Evolutionary conservation across 2,113 vertebrate genomes (phyloP).

Genomic region (Alces alces): DNA sequence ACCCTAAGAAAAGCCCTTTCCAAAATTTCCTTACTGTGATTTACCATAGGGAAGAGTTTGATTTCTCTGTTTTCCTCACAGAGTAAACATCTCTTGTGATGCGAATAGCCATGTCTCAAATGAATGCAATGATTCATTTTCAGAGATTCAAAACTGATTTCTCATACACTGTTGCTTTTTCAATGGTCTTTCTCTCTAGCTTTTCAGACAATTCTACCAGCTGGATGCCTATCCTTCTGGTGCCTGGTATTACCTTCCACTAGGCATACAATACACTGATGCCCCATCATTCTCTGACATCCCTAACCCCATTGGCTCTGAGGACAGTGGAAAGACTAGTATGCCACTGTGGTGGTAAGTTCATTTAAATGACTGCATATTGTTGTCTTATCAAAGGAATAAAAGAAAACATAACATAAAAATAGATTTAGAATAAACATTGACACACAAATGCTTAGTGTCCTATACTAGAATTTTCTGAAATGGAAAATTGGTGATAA

Average conservation of each 20-base stretch:
- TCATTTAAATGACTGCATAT: background rate
- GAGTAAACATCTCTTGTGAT: background rate
- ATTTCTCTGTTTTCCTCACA: background rate
- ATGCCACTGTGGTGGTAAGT: conserved; percentile 53
- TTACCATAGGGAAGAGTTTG: background rate
- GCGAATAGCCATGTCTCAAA: background rate
- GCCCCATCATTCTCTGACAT: too few species aligned
- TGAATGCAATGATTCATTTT: background rate
- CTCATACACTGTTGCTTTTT: background rate
- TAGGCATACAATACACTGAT: background rate
- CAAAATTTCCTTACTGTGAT: background rate
- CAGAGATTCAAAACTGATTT: background rate
- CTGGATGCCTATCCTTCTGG: background rate
- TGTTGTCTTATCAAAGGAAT: background rate
- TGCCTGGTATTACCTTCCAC: background rate
- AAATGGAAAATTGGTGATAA: background rate
- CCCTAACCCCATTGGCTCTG: background rate
- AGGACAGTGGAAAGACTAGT: background rate
- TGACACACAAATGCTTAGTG: background rate
- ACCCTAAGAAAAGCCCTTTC: background rate
- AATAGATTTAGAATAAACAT: background rate
- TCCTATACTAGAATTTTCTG: background rate
- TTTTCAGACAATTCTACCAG: background rate
- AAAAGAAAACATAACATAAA: background rate
- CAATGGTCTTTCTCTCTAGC: background rate